Conservation (phyloP, 2,113 vertebrate genomes). For the Burhinus bistriatus region DNA sequence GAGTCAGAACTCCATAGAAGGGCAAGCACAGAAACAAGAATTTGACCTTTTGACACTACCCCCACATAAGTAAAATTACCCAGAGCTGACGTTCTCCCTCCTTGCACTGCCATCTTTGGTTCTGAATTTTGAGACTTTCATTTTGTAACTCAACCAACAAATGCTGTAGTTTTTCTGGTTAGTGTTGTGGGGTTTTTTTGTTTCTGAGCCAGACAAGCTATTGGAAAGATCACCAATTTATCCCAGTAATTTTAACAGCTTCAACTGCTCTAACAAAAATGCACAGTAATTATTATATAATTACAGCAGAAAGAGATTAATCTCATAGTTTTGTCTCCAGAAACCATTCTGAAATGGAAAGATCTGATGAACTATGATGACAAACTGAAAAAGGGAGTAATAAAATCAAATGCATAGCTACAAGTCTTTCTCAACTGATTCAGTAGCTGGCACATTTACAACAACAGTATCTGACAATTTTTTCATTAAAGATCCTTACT, state of each 20-base stretch:
- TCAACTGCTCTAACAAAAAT: not conserved
- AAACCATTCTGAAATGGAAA: not conserved
- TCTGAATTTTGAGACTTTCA: not conserved
- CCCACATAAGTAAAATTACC: not conserved
- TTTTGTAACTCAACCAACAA: not conserved
- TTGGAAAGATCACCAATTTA: not conserved
- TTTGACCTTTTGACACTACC: not conserved
- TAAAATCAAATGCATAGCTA: not conserved
- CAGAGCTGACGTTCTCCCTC: fast-evolving
- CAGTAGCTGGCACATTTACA: not conserved
- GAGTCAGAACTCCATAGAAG: not conserved
- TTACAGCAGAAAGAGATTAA: not conserved
- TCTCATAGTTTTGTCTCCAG: not conserved
- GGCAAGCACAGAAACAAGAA: not conserved
- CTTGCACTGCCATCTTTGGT: not conserved
- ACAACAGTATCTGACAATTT: not conserved
- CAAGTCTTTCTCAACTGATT: not conserved
- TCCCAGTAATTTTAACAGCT: not conserved
- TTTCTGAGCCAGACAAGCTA: not conserved
- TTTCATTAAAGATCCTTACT: conserved; percentile 76
- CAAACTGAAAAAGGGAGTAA: not conserved
- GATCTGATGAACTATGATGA: not conserved
- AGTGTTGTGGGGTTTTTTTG: too few relatives aligned
- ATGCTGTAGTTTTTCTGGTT: not conserved
- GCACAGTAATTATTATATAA: not conserved